A percentile compares a stretch with the other conserved stretches of the same genome.
Conservation (phyloP, 2,888 invertebrate genomes). For the Carpatolechia fugitivella region DNA sequence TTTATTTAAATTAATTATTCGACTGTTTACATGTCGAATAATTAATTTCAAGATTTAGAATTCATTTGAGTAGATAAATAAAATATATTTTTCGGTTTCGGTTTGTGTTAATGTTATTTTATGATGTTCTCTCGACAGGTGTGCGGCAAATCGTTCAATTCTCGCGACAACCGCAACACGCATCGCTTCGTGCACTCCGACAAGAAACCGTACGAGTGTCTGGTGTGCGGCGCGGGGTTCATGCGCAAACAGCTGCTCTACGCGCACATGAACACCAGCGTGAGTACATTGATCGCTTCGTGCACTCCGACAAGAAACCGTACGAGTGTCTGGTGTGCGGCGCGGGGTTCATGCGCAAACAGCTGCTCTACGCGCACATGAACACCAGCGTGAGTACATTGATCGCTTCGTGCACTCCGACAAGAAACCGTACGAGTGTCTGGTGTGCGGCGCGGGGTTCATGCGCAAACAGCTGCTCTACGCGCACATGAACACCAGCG, state of each 20-base stretch:
- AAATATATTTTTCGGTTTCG: too few species aligned
- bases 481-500: slow-evolving; percentile 85
- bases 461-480: slow-evolving; percentile 90
- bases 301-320: slow-evolving; percentile 90
- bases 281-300: slow-evolving; percentile 46
- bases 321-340: slow-evolving; percentile 91
- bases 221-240: slow-evolving; percentile 88
- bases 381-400: slow-evolving; percentile 73
- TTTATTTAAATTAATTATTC: too few species aligned
- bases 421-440: slow-evolving; percentile 88
- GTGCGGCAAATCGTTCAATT: slow-evolving; percentile 91
- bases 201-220: slow-evolving; percentile 92
- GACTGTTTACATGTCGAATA: too few species aligned
- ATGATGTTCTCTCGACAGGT: slow-evolving; percentile 63
- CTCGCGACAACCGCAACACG: slow-evolving; percentile 90
- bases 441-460: slow-evolving; percentile 88
- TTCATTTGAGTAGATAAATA: too few species aligned
- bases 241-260: slow-evolving; percentile 90
- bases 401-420: slow-evolving; percentile 92
- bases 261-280: slow-evolving; percentile 85
- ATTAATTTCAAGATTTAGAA: too few species aligned
- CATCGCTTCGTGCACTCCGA: slow-evolving; percentile 92
- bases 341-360: slow-evolving; percentile 90
- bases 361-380: slow-evolving; percentile 86
- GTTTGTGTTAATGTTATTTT: background rate